phyloP scores from a whole-genome alignment of 2,113 vertebrate genomes.

The Macroglossus sobrinus region DNA sequence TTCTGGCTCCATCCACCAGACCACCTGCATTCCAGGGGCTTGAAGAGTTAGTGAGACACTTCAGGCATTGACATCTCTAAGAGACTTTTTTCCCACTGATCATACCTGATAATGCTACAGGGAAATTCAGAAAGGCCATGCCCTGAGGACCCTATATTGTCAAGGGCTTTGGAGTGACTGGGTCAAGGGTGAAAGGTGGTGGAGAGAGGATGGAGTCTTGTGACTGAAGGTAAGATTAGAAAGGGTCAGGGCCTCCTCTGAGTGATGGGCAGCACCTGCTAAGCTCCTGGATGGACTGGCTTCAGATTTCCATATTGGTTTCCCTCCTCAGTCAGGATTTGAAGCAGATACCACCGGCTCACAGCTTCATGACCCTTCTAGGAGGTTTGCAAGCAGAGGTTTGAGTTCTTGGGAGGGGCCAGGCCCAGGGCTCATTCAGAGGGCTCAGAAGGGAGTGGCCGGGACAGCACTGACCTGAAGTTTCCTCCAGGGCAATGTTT shows the following conservation, averaged over 20 bases:
- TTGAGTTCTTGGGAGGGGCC: background rate
- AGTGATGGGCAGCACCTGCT: background rate
- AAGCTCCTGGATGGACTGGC: background rate
- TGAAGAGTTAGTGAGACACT: background rate
- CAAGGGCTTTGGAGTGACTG: background rate
- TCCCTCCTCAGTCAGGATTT: conserved; percentile 39
- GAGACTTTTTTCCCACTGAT: background rate
- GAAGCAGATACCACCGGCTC: conserved; percentile 14
- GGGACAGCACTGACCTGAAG: background rate
- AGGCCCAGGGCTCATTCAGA: background rate
- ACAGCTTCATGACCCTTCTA: conserved; percentile 33
- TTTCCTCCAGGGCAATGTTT: background rate
- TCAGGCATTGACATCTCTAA: background rate
- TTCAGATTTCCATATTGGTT: conserved; percentile 63
- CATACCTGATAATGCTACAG: background rate
- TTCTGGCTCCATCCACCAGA: background rate
- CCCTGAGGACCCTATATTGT: too few relatives aligned
- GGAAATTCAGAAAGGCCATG: background rate
- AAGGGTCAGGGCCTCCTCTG: background rate
- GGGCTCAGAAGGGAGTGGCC: background rate
- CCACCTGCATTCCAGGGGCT: background rate
- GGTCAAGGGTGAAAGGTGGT: background rate
- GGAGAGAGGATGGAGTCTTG: background rate
- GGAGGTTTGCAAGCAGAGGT: background rate
- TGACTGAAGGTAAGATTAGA: background rate